These are phyloP conservation scores for Chaetura pelagica DNA, from an alignment of 2,113 vertebrate species.

Conservation along the genomic window DNA sequence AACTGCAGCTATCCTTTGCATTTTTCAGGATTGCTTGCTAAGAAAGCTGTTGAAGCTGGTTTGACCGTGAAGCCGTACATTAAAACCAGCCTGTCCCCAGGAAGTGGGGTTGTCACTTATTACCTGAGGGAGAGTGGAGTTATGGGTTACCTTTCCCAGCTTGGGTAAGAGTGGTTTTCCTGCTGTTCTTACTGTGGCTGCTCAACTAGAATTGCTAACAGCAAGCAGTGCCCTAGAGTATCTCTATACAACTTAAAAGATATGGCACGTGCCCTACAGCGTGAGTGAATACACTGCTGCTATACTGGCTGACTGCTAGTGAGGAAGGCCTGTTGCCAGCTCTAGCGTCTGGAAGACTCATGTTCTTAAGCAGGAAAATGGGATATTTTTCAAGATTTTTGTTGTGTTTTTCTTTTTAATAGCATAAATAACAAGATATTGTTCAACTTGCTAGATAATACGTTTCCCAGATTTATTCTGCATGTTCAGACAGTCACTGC, in stretches of 20 bases:
- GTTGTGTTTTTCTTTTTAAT: not conserved
- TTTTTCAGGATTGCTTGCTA: constrained; percentile 89
- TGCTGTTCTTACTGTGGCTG: not conserved
- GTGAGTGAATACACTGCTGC: not conserved
- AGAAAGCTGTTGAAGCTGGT: constrained; percentile 90
- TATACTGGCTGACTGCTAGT: not conserved
- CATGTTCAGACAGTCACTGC: not conserved
- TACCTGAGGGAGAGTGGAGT: constrained; percentile 95
- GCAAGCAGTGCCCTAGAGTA: not conserved
- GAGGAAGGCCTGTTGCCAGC: not conserved
- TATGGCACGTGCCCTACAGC: not conserved
- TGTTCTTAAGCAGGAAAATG: not conserved
- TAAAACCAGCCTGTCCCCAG: constrained; percentile 97
- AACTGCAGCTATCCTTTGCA: not conserved
- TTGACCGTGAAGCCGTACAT: constrained; percentile 93
- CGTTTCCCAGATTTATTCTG: not conserved
- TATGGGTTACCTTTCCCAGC: constrained; percentile 87
- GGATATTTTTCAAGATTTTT: not conserved
- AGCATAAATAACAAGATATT: not conserved
- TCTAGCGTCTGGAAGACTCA: not conserved
- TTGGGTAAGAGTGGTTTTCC: constrained; percentile 79
- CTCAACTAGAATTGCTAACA: not conserved
- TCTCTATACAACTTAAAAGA: not conserved
- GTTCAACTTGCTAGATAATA: not conserved
- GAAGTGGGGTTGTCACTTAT: constrained; percentile 97